These are phyloP conservation scores for Drosophila asahinai DNA, from an alignment of 1,140 invertebrate species.

Conservation along the genomic window DNA sequence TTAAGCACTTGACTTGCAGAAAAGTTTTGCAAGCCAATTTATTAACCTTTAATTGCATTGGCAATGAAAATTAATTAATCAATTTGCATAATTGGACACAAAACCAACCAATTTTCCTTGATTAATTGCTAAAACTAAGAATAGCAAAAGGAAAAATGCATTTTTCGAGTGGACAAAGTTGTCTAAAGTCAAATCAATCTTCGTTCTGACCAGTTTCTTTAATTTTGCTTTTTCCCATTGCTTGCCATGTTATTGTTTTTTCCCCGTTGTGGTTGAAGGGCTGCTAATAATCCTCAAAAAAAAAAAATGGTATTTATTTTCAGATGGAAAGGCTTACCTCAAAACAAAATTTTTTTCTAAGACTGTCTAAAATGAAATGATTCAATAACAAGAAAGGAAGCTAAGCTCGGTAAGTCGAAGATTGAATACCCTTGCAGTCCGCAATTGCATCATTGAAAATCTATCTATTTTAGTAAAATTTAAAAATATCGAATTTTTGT, in stretches of 20 bases:
- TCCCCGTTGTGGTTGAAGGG: slow-evolving; percentile 17
- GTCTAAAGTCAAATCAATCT: slow-evolving; percentile 73
- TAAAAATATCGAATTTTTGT: no score
- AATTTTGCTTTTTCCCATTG: background rate
- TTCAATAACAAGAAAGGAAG: no score
- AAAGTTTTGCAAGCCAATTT: slow-evolving; percentile 56
- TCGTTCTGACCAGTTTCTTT: slow-evolving; percentile 53
- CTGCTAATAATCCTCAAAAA: slow-evolving; percentile 31
- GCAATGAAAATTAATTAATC: slow-evolving; percentile 69
- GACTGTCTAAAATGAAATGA: no score
- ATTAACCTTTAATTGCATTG: slow-evolving; percentile 77
- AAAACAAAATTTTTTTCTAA: background rate
- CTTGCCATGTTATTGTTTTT: background rate
- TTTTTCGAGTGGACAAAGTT: slow-evolving; percentile 61
- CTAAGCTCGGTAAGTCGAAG: no score
- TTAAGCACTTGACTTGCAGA: slow-evolving; percentile 9
- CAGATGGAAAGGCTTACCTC: background rate
- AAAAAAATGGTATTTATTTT: background rate
- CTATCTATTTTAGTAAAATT: no score
- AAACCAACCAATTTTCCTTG: slow-evolving; percentile 56
- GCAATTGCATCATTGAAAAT: no score
- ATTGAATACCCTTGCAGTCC: no score
- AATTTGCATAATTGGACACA: slow-evolving; percentile 43
- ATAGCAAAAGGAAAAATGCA: slow-evolving; percentile 53
- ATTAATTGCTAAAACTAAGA: slow-evolving; percentile 60